Base-by-base conservation (phyloP, 2,797 vertebrate species). In the Remorina albescens region DNA sequence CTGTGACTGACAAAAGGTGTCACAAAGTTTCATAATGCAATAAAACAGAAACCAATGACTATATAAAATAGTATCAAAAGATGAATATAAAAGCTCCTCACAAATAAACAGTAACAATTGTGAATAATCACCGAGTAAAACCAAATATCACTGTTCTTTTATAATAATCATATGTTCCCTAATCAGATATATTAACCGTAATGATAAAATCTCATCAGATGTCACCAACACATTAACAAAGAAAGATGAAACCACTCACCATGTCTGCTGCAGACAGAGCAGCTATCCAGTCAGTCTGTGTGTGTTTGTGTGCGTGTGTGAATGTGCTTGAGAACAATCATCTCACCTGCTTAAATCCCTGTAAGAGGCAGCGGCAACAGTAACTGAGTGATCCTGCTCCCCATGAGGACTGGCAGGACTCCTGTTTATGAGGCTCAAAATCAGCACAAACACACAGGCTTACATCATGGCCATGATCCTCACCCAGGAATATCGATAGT, bases 391-490 rank as follows among this genome's bases (percentile, higher is more conserved):
- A 94, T 93, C 86, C 53, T 28, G 59, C 91, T 70, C 88, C 81
- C 88, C 28, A 83, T 44, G 72, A 62, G 37, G 81, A 87, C 85
- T 71, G 74, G 90, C 90, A 80, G 85, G 74, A 82, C 84, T 85
- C 85, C 88, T 90, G 86, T 92, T 92, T 90, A 91, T 88, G 79
- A 74, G 77, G 76, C 72, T 71, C 28, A 67, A 82, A 81, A 87
- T 82, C 61, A 66, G 78, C 71, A 70, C 72, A 89, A 88, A 86
- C 87, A 90, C 83, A 86, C 74, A 73, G 41, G 59, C 81, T 91
- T 86, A 93, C 90, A 90, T 95, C 93, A 94, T 41, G 18, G 50
- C 80, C 79, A 65, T 76, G 70, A 87, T 76, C 60, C 50, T 67
- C 56, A 67, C 44, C 26, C 50, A 75, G 75, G 80, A 83, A 83